These are phyloP conservation scores for Turritopsis rubra DNA, from an alignment of 30 jellyfish, hydroid and myxozoan species.

Conservation along the genomic window DNA sequence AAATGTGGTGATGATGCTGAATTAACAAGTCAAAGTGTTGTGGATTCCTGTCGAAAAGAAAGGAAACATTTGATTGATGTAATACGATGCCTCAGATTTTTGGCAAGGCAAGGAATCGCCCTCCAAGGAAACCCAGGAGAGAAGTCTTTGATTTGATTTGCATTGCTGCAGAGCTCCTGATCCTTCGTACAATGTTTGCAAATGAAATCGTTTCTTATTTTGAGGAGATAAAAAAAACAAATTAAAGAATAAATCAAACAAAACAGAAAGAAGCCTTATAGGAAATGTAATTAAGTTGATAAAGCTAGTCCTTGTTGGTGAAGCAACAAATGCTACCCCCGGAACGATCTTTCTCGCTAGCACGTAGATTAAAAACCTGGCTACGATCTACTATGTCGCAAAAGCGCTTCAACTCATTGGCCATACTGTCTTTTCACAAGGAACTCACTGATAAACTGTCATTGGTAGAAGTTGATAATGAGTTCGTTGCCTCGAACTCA, in stretches of 20 bases:
- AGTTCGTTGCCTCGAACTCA: background rate
- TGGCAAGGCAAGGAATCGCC: background rate
- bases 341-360: constrained; percentile 19
- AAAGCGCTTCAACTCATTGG: constrained; percentile 20
- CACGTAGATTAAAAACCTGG: constrained; percentile 37
- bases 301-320: constrained; percentile 16
- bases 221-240: constrained; percentile 7
- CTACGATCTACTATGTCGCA: constrained; percentile 33
- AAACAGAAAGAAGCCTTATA: constrained; percentile 8
- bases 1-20: background rate
- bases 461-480: constrained; percentile 12
- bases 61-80: background rate
- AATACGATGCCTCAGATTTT: background rate
- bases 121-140: constrained; percentile 6
- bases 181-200: constrained; percentile 34
- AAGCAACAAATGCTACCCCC: constrained; percentile 5
- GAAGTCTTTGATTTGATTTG: background rate
- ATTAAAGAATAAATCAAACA: too few species aligned
- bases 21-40: background rate
- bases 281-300: background rate
- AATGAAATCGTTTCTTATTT: constrained; percentile 18
- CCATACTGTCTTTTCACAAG: constrained; percentile 6
- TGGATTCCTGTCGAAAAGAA: background rate
- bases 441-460: constrained; percentile 3
- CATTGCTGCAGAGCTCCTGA: constrained; percentile 29